phyloP scores from a whole-genome alignment of 1,140 invertebrate genomes.

The Wasmannia auropunctata region DNA sequence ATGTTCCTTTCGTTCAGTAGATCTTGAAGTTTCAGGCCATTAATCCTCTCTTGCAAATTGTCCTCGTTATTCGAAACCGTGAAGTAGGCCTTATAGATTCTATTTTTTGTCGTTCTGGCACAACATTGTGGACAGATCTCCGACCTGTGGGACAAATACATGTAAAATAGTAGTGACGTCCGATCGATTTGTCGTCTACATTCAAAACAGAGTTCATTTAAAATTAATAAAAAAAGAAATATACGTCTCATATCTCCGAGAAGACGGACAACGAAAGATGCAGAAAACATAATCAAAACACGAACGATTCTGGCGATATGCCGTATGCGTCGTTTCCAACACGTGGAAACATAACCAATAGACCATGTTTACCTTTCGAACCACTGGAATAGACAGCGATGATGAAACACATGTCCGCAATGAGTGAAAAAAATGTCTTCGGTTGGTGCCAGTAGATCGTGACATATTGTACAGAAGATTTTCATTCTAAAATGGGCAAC shows the following conservation, averaged over 20 bases:
- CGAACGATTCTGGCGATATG: neutral
- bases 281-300: neutral
- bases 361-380: constrained; percentile 87
- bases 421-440: constrained; percentile 88
- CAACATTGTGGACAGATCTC: constrained; percentile 91
- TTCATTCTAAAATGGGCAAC: constrained; percentile 86
- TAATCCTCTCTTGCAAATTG: constrained; percentile 80
- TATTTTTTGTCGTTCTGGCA: constrained; percentile 86
- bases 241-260: neutral
- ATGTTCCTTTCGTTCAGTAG: constrained; percentile 83
- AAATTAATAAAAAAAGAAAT: too few relatives aligned
- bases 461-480: constrained; percentile 89
- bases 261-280: constrained; percentile 72
- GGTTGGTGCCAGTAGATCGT: constrained; percentile 87
- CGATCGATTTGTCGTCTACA: neutral
- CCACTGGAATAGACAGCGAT: constrained; percentile 88
- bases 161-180: neutral
- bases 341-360: constrained; percentile 52
- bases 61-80: constrained; percentile 85
- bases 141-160: constrained; percentile 78
- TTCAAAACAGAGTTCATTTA: too few relatives aligned
- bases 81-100: constrained; percentile 88
- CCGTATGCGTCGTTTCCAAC: neutral
- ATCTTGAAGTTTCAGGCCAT: constrained; percentile 84
- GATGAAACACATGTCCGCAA: constrained; percentile 91